phyloP scores from a whole-genome alignment of 2,113 vertebrate genomes.

The Aphyosemion australe region DNA sequence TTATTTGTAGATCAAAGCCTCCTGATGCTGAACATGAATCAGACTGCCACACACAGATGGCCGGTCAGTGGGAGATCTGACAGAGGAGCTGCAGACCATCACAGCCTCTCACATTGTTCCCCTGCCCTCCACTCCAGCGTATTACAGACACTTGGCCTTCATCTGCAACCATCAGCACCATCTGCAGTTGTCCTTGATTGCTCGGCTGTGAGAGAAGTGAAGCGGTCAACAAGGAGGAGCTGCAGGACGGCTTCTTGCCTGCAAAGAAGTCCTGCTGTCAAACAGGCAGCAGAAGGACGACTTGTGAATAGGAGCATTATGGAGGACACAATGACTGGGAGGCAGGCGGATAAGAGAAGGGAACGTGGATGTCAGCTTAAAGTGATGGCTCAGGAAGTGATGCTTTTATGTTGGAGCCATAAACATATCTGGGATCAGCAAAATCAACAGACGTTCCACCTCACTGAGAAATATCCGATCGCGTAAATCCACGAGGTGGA shows the following conservation, averaged over 20 bases:
- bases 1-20: not conserved
- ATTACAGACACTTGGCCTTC: slow-evolving; percentile 16
- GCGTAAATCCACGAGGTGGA: not conserved
- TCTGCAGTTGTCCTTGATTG: slow-evolving; percentile 58
- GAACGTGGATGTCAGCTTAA: slow-evolving; percentile 57
- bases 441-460: not conserved
- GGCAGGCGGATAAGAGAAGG: slow-evolving; percentile 20
- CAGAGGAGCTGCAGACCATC: slow-evolving; percentile 14
- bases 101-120: slow-evolving; percentile 25
- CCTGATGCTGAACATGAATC: slow-evolving; percentile 1
- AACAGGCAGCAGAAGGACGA: slow-evolving; percentile 23
- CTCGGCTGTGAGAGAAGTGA: slow-evolving; percentile 27
- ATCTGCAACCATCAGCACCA: slow-evolving; percentile 31
- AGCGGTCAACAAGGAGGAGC: slow-evolving; percentile 49
- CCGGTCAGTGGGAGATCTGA: slow-evolving; percentile 19
- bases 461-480: not conserved
- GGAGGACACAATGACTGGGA: slow-evolving; percentile 39
- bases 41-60: slow-evolving; percentile 69
- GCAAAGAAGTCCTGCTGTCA: slow-evolving; percentile 37
- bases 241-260: slow-evolving; percentile 28
- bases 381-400: slow-evolving; percentile 31
- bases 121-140: slow-evolving; percentile 2
- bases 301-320: slow-evolving; percentile 48
- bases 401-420: slow-evolving; percentile 15
- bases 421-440: not conserved